Conservation (phyloP, 2,113 vertebrate genomes). For the Tetraodon nigroviridis region DNA sequence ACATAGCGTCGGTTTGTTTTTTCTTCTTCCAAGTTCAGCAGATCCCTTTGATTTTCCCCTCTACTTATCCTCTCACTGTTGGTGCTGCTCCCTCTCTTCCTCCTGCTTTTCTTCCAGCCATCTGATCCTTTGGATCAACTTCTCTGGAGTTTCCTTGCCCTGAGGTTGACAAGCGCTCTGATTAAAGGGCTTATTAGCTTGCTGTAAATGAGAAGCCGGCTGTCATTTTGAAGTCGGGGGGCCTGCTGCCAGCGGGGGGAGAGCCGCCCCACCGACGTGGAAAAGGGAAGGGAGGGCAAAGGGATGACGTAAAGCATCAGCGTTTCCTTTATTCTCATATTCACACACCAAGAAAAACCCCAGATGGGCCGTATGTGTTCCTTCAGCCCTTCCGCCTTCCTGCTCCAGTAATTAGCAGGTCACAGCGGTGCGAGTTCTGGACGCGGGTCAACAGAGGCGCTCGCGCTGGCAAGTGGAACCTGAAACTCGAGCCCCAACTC, state of each 20-base stretch:
- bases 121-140: slow-evolving; percentile 62
- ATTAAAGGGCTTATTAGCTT: slow-evolving; percentile 70
- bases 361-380: slow-evolving; percentile 41
- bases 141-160: slow-evolving; percentile 49
- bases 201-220: slow-evolving; percentile 55
- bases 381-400: slow-evolving; percentile 26
- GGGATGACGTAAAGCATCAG: slow-evolving; percentile 54
- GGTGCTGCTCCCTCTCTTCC: slow-evolving; percentile 12
- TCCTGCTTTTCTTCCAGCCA: slow-evolving; percentile 42
- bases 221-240: slow-evolving; percentile 56
- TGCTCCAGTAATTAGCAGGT: slow-evolving; percentile 64
- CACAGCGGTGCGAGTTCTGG: slow-evolving; percentile 58
- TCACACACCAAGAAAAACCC: slow-evolving; percentile 27
- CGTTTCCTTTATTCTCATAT: slow-evolving; percentile 59
- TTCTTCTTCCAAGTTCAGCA: slow-evolving; percentile 37
- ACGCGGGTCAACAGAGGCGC: slow-evolving; percentile 52
- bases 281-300: slow-evolving; percentile 1
- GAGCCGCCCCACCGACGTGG: slow-evolving; percentile 4
- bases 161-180: slow-evolving; percentile 63
- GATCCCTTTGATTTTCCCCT: slow-evolving; percentile 22
- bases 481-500: slow-evolving; percentile 50
- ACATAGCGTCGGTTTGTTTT: slow-evolving; percentile 9
- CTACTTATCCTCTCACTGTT: slow-evolving; percentile 26
- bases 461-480: slow-evolving; percentile 56
- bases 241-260: slow-evolving; percentile 40